phyloP scores from a whole-genome alignment of 2,797 vertebrate species.

The Sciurus carolinensis region DNA sequence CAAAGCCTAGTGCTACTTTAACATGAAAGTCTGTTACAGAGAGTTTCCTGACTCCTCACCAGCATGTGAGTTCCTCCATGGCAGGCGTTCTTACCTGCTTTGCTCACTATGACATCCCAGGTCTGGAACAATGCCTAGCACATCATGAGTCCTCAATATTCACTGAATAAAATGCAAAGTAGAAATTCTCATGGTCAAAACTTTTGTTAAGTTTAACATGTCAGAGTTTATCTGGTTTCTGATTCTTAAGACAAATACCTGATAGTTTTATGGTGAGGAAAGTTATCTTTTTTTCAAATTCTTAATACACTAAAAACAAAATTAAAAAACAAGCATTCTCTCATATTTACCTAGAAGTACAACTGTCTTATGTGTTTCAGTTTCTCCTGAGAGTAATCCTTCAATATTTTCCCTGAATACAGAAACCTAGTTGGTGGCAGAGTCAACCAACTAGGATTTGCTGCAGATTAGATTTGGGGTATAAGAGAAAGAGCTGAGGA shows the following conservation, averaged over 20 bases:
- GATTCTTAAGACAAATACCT: not conserved
- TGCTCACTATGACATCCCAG: not conserved
- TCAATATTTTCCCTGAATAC: not conserved
- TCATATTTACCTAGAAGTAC: conserved; percentile 21
- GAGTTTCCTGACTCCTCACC: not conserved
- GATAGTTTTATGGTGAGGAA: not conserved
- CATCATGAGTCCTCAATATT: not conserved
- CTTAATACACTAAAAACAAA: not conserved
- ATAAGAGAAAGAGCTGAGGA: not conserved
- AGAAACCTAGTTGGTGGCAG: not conserved
- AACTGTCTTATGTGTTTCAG: not conserved
- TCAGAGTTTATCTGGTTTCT: conserved; percentile 42
- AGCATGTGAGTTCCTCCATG: not conserved
- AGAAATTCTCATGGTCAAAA: not conserved
- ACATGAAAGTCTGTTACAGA: not conserved
- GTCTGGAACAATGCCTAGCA: not conserved
- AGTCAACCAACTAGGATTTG: not conserved
- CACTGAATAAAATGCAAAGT: not conserved
- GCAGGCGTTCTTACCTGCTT: not conserved
- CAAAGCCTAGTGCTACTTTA: not conserved
- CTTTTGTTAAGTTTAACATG: conserved; percentile 47
- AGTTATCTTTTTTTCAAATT: not conserved
- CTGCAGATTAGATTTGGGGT: not conserved
- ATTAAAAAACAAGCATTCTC: not conserved
- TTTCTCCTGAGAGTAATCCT: not conserved